phyloP scores from a whole-genome alignment of 2,113 vertebrate species.

The Rallus limicola region DNA sequence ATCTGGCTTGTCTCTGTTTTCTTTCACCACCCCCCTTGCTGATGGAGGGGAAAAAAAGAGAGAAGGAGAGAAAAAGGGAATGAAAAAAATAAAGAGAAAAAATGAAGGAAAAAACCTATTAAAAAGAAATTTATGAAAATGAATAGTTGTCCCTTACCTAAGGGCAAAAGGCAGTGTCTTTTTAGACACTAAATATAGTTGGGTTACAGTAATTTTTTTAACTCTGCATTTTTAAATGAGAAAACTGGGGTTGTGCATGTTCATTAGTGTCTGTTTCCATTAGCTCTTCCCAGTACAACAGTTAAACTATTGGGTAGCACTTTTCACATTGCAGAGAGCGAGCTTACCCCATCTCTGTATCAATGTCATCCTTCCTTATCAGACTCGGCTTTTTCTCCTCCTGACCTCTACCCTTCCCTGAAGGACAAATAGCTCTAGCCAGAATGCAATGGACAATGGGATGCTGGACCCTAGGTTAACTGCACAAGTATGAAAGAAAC shows the following conservation, averaged over 20 bases:
- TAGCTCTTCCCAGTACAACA: background rate
- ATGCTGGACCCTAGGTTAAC: background rate
- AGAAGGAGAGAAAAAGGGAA: constrained; percentile 23
- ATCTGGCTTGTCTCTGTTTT: constrained; percentile 87
- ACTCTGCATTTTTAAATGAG: constrained; percentile 51
- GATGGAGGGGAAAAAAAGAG: constrained; percentile 42
- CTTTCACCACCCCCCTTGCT: constrained; percentile 76
- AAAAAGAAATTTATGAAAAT: constrained; percentile 84
- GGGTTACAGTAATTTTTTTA: background rate
- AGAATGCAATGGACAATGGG: background rate
- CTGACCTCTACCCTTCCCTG: background rate
- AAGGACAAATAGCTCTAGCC: background rate
- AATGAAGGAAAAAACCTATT: constrained; percentile 72
- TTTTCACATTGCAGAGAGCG: constrained; percentile 13
- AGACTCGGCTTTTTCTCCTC: background rate
- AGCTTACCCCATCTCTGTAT: constrained; percentile 1
- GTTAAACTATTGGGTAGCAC: background rate
- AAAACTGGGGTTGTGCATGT: constrained; percentile 44
- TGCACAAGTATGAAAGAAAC: background rate
- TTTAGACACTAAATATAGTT: constrained; percentile 55
- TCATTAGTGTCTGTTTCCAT: constrained; percentile 54
- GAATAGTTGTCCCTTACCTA: constrained; percentile 78
- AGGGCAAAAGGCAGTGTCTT: constrained; percentile 69
- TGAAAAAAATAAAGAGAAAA: background rate
- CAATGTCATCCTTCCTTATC: background rate